These are phyloP conservation scores for Nymphalis urticae DNA, from an alignment of 2,888 invertebrate genomes.

Conservation along the genomic window DNA sequence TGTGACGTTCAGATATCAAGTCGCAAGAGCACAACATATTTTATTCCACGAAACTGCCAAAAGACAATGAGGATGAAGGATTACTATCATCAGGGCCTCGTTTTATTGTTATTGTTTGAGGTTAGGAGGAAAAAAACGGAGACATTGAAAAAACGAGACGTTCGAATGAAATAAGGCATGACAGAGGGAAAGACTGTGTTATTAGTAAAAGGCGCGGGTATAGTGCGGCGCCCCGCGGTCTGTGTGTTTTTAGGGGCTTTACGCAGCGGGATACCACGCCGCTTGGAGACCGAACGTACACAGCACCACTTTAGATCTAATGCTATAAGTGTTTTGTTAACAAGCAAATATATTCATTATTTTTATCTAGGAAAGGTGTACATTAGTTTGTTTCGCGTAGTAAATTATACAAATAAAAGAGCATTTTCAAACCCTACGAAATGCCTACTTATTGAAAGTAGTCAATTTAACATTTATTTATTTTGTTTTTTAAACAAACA, in stretches of 20 bases:
- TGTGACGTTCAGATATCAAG: slow-evolving; percentile 78
- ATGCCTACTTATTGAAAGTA: slow-evolving; percentile 74
- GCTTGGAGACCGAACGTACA: slow-evolving; percentile 42
- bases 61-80: slow-evolving; percentile 81
- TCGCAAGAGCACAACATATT: slow-evolving; percentile 76
- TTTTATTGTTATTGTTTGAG: slow-evolving; percentile 77
- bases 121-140: slow-evolving; percentile 64
- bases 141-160: slow-evolving; percentile 71
- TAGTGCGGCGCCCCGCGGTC: slow-evolving; percentile 68
- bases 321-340: slow-evolving; percentile 6
- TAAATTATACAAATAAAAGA: slow-evolving; percentile 18
- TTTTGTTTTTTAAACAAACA: slow-evolving; percentile 74
- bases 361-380: slow-evolving; percentile 12
- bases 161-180: slow-evolving; percentile 74
- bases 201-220: slow-evolving; percentile 66
- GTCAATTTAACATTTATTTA: slow-evolving; percentile 62
- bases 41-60: slow-evolving; percentile 81
- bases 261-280: slow-evolving; percentile 69
- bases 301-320: slow-evolving; percentile 30
- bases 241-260: slow-evolving; percentile 75
- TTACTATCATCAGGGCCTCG: slow-evolving; percentile 77
- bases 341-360: slow-evolving; percentile 26
- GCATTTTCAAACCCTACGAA: slow-evolving; percentile 41
- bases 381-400: slow-evolving; percentile 20
- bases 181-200: slow-evolving; percentile 76